phyloP scores from a whole-genome alignment of 2,113 vertebrate genomes.

The Phylloscopus trochilus region DNA sequence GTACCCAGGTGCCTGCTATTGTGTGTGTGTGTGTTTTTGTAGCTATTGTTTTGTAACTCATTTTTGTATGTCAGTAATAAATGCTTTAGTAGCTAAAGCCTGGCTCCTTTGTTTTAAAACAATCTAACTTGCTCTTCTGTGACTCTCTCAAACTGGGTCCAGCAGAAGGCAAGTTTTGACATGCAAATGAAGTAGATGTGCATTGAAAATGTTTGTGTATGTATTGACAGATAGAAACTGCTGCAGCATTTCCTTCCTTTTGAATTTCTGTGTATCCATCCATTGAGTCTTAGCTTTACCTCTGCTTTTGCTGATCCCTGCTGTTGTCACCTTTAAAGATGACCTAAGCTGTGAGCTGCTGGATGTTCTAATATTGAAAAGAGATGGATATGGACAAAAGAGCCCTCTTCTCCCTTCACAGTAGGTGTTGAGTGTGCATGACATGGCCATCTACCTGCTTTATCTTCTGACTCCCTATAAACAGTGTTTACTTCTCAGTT shows the following conservation, averaged over 20 bases:
- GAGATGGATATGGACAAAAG: not conserved
- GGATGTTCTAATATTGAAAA: not conserved
- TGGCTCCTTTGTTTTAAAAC: conserved; percentile 46
- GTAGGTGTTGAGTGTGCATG: not conserved
- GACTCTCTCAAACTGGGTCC: not conserved
- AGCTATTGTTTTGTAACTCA: conserved; percentile 1
- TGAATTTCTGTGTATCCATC: not conserved
- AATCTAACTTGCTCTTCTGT: conserved; percentile 36
- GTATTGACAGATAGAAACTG: not conserved
- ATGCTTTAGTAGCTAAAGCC: conserved; percentile 58
- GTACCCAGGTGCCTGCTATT: conserved; percentile 42
- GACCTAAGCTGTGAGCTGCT: not conserved
- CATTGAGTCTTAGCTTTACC: not conserved
- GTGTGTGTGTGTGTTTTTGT: not conserved
- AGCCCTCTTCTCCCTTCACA: not conserved
- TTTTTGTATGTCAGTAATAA: conserved; percentile 63
- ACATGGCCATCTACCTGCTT: not conserved
- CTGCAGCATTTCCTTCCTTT: not conserved
- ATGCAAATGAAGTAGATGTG: not conserved
- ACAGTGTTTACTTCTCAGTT: not conserved
- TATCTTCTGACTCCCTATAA: not conserved
- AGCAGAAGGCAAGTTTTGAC: conserved; percentile 39
- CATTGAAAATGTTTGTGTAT: not conserved
- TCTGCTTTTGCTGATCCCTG: not conserved
- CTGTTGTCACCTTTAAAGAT: not conserved